These are phyloP conservation scores for Philypnodon macrostomus DNA, from an alignment of 2,797 vertebrate species.

Conservation along the genomic window DNA sequence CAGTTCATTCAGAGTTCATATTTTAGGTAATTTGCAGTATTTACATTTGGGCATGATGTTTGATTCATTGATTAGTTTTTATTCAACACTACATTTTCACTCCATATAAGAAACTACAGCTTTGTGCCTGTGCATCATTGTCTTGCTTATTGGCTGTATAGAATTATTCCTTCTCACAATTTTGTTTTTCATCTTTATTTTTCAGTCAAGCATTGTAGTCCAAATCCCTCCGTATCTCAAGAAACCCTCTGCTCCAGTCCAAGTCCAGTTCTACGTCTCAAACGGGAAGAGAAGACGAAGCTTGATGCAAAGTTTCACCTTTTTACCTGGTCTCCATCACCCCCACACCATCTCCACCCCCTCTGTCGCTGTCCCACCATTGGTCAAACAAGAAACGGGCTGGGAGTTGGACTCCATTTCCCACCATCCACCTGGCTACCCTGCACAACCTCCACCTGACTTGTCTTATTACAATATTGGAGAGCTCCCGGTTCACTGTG, in stretches of 20 bases:
- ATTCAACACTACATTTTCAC: no score
- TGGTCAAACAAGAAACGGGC: slow-evolving; percentile 83
- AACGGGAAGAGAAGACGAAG: slow-evolving; percentile 94
- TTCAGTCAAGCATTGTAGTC: slow-evolving; percentile 84
- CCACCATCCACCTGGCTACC: slow-evolving; percentile 64
- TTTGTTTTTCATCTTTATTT: slow-evolving; percentile 7
- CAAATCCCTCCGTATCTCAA: slow-evolving; percentile 88
- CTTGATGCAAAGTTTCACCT: slow-evolving; percentile 86
- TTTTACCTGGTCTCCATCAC: slow-evolving; percentile 51
- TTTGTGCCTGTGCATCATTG: no score
- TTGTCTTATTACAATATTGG: slow-evolving; percentile 71
- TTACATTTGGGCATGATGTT: no score
- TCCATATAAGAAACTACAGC: no score
- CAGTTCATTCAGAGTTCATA: no score
- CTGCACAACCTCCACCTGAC: slow-evolving; percentile 65
- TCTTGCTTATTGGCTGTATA: no score
- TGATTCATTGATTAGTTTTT: no score
- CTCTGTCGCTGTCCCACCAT: slow-evolving; percentile 52
- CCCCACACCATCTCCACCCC: slow-evolving; percentile 11
- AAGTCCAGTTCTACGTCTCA: slow-evolving; percentile 92
- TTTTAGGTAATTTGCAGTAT: no score
- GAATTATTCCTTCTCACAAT: no score
- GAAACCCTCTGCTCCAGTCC: slow-evolving; percentile 76
- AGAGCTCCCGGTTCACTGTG: slow-evolving; percentile 76
- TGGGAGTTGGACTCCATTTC: slow-evolving; percentile 77